phyloP scores from a whole-genome alignment of 2,888 invertebrate species.

The Drosophila leonis region DNA sequence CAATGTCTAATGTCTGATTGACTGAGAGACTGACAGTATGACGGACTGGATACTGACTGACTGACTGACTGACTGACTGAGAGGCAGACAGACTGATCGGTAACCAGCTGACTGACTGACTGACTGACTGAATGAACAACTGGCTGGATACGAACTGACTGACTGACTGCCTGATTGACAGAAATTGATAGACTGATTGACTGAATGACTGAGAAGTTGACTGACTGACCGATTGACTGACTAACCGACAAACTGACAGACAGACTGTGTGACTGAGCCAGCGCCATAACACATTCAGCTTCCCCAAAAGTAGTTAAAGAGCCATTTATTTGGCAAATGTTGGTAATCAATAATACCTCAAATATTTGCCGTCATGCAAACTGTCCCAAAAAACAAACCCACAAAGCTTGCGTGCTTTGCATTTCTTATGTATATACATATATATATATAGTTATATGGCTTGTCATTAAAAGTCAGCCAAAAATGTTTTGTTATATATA shows the following conservation, averaged over 20 bases:
- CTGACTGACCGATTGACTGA: slow-evolving; percentile 19
- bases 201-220: slow-evolving; percentile 3
- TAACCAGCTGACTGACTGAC: neutral
- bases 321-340: slow-evolving; percentile 63
- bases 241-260: slow-evolving; percentile 6
- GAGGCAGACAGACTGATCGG: neutral
- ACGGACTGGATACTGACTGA: neutral
- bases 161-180: neutral
- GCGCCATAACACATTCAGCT: slow-evolving; percentile 46
- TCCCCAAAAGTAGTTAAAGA: slow-evolving; percentile 52
- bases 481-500: slow-evolving; percentile 69
- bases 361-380: slow-evolving; percentile 73
- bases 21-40: slow-evolving; percentile 10
- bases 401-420: slow-evolving; percentile 67
- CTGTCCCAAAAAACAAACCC: slow-evolving; percentile 55
- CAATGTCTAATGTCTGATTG: slow-evolving; percentile 70
- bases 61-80: slow-evolving; percentile 19
- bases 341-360: slow-evolving; percentile 70
- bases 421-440: slow-evolving; percentile 47
- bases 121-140: neutral
- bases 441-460: slow-evolving; percentile 17
- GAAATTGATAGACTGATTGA: neutral
- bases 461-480: slow-evolving; percentile 66
- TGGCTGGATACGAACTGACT: neutral
- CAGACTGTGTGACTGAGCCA: neutral